Conservation (phyloP, 2,113 vertebrate genomes). For the Benitochromis conjunctus region DNA sequence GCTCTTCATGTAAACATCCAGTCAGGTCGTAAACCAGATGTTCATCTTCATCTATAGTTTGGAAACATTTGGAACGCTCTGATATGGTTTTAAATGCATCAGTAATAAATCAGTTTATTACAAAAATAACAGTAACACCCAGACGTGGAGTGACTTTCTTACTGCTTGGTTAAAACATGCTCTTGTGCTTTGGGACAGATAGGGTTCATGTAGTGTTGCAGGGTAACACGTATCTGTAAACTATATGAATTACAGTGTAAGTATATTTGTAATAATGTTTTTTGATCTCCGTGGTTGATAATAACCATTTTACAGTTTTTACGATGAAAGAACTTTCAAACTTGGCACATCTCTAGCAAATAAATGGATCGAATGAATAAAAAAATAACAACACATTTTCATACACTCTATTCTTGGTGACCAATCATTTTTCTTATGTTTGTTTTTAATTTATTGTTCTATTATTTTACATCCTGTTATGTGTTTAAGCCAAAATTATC, state of each 20-base stretch:
- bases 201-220: not conserved
- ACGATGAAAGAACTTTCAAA: not conserved
- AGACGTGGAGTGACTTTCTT: not conserved
- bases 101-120: not conserved
- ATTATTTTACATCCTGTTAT: not conserved
- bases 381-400: not conserved
- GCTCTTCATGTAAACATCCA: not conserved
- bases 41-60: not conserved
- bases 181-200: not conserved
- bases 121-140: not conserved
- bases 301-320: not conserved
- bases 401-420: not conserved
- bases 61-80: accelerated
- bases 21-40: not conserved
- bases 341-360: not conserved
- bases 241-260: not conserved
- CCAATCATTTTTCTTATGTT: not conserved
- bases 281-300: too few relatives aligned
- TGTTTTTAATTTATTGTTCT: not conserved
- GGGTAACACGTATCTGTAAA: not conserved
- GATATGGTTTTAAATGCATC: accelerated
- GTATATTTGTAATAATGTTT: not conserved
- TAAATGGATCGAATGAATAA: accelerated
- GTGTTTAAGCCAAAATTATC: not conserved
- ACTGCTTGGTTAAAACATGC: too few relatives aligned